Percentiles rank a stretch among this genome's conserved stretches.
phyloP scores from a whole-genome alignment of 2,888 invertebrate species.

The Nezara viridula region DNA sequence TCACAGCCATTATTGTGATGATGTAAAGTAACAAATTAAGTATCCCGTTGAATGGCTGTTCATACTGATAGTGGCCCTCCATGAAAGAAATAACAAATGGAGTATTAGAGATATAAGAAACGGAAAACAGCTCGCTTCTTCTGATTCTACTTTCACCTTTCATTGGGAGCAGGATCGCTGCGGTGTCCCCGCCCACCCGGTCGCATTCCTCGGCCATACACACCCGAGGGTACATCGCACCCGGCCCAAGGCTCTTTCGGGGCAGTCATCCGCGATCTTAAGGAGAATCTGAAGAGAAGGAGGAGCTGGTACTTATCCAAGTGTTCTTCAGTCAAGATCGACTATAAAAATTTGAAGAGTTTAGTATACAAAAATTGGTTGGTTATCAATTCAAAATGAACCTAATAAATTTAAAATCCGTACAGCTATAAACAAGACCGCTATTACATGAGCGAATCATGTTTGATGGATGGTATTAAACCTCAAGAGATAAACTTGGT shows the following conservation, averaged over 20 bases:
- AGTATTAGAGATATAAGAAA: slow-evolving; percentile 18
- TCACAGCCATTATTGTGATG: not conserved
- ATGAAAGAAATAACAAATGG: not conserved
- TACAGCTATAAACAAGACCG: no score
- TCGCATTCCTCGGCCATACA: slow-evolving; percentile 49
- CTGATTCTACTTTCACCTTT: slow-evolving; percentile 34
- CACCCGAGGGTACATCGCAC: slow-evolving; percentile 39
- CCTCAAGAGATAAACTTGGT: no score
- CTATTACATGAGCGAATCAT: no score
- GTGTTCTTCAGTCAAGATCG: no score
- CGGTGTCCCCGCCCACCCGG: slow-evolving; percentile 32
- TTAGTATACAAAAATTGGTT: no score
- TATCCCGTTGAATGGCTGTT: not conserved
- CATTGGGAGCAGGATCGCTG: slow-evolving; percentile 23
- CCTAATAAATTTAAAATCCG: no score
- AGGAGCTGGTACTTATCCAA: no score
- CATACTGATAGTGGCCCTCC: not conserved
- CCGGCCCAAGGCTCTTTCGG: not conserved
- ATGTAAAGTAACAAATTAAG: not conserved
- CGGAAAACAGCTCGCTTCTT: not conserved
- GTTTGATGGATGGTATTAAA: no score
- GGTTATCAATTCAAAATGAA: no score
- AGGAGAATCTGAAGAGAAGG: no score
- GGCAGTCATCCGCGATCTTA: slow-evolving; percentile 32
- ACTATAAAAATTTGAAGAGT: no score